Evolutionary conservation across 2,888 invertebrate genomes (phyloP), one percentile per base, ranked within the genome.

Genomic region (Agapetus fuscipes): DNA sequence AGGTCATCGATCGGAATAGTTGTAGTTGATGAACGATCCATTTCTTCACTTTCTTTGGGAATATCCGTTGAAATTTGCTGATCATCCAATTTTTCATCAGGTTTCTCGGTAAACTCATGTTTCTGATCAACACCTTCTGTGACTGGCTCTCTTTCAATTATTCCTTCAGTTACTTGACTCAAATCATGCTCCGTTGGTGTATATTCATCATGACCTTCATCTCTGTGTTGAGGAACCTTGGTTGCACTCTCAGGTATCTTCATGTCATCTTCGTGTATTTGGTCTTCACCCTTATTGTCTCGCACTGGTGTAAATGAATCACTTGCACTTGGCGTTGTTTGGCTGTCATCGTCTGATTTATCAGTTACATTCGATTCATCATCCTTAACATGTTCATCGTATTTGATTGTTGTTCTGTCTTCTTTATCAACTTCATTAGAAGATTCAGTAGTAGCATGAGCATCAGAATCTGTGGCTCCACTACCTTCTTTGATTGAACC

Each of bases 161-260:
- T 9, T 20, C 20, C 20, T 20, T 20, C 20, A 9, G 20, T 20
- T 4, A 20, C 20, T 20, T 20, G 20, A 9, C 20, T 20, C 4
- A 20, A 4, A 6, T 20, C 20, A 20, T 9, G 5, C 4, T 11
- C 36, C 13, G 43, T 39, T 12, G 48, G 46, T 11, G n/a, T 6
- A 54, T 54, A 51, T 57, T 54, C 43, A 9, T 16, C 37, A 29
- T 15, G 25, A 17, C 38, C 12, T 11, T 37, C 40, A 20, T 43
- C 41, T 30, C 38, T 41, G 30, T 41, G 37, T 36, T 34, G 30
- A 30, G 41, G 37, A 37, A 32, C 25, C 24, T 45, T 37, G 11
- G 31, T 24, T n/a, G 31, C 35, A 7, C 17, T 13, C 11, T 9
- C 14, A 13, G 12, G 30, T 28, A 10, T 14, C 11, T 28, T n/a